Base-by-base conservation (phyloP, 53 echinoderm and acorn worm genomes). In the Actinopyga echinites region DNA sequence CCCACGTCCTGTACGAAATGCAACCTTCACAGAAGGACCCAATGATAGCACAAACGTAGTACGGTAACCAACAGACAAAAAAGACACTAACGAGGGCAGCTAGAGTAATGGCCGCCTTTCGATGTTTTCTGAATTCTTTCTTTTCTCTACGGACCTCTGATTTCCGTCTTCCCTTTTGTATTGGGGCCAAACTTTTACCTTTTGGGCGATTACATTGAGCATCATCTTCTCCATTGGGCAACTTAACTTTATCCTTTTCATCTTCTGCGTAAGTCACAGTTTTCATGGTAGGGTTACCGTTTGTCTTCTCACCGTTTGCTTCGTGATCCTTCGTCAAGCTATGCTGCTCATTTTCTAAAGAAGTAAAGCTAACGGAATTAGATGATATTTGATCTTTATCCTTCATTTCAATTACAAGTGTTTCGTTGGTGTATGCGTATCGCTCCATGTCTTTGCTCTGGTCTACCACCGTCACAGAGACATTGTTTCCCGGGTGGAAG, bases 81-180 rank as follows among this genome's bases (percentile, higher is more conserved):
- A 93, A 96, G 30, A 90, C 93, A 2, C 83, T 74, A 9, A 96
- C 96, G 2, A 96, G 84, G 17, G 92, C 88, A 4, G 92, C 83
- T 1, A 93, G 65, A 2, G 84, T 87, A 0, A 89, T 86, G 5
- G 96, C 96, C 19, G 93, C 96, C 56, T 93, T 93, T 3, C 89
- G 82, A 32, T 96, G 93, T 8, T 87, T 82, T 30, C 38, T 62
- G 19, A 57, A 56, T 65, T 23, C 80, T n/a, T 30, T 53, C 29
- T 17, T 79, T 29, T 82, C 69, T 33, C 33, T n/a, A 31, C 59
- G 52, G 1, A 36, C 20, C 26, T 11, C 28, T 22, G 68, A 83
- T 30, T 83, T 83, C 21, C 53, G 67, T 20, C 45, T 67, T 57
- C 15, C 68, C 30, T 15, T 43, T 4, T 38, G 49, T 4, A 75